Evolutionary conservation across 2,113 vertebrate species (phyloP).

Genomic region (Gallinago paraguaiae): DNA sequence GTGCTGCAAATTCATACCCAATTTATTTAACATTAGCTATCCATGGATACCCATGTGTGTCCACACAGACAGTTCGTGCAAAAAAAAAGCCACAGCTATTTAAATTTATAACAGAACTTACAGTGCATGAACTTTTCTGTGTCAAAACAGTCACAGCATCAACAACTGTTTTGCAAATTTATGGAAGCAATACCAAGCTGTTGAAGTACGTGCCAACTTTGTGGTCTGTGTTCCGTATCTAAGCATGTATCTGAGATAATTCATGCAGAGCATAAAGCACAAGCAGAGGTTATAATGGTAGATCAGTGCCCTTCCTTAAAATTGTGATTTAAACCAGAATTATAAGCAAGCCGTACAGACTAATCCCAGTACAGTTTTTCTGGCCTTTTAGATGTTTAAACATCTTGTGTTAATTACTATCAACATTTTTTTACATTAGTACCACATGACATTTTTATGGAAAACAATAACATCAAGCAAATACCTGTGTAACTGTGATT

Average conservation of each 20-base stretch:
- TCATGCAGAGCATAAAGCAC: background rate
- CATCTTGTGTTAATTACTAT: background rate
- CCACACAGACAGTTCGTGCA: background rate
- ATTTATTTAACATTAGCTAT: background rate
- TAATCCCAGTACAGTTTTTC: background rate
- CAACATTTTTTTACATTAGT: background rate
- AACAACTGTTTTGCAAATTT: background rate
- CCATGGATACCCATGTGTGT: background rate
- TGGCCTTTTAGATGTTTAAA: background rate
- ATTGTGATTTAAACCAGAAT: background rate
- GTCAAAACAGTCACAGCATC: background rate
- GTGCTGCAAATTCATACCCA: background rate
- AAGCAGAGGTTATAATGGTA: background rate
- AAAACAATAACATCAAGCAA: background rate
- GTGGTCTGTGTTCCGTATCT: background rate
- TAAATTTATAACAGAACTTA: background rate
- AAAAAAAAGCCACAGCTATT: background rate
- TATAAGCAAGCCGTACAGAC: background rate
- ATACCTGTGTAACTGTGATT: background rate
- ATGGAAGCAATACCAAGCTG: background rate
- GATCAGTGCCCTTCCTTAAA: background rate
- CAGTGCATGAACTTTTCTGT: background rate
- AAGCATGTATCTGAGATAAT: background rate
- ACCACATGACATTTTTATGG: background rate
- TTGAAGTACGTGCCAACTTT: background rate